Evolutionary conservation across 2,888 invertebrate genomes (phyloP).

Genomic region (Galeruca laticollis): DNA sequence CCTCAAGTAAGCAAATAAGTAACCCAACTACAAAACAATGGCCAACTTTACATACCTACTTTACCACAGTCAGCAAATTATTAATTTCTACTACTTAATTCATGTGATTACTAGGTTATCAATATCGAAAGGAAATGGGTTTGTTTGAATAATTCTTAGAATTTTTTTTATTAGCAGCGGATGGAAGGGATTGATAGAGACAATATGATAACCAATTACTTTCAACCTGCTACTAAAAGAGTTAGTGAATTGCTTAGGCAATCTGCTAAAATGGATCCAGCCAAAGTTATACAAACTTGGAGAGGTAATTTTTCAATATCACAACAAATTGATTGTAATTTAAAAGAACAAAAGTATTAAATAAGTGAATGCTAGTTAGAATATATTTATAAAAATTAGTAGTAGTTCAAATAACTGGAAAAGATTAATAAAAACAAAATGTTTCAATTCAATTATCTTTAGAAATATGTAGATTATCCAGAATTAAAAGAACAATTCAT

Average conservation of each 20-base stretch:
- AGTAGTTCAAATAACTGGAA: too few species aligned
- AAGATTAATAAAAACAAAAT: too few species aligned
- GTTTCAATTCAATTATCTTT: too few species aligned
- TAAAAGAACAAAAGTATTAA: too few species aligned
- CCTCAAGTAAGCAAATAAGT: too few species aligned
- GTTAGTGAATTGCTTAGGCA: slow-evolving; percentile 73
- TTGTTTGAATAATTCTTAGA: background rate
- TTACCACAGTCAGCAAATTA: too few species aligned
- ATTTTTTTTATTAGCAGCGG: slow-evolving; percentile 34
- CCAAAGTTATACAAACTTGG: slow-evolving; percentile 70
- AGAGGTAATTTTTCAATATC: slow-evolving; percentile 63
- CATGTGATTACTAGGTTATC: too few species aligned
- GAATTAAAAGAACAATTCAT: slow-evolving; percentile 14
- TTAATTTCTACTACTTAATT: too few species aligned
- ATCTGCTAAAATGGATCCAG: slow-evolving; percentile 69
- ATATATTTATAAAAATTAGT: too few species aligned
- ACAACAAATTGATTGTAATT: background rate
- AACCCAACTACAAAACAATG: too few species aligned
- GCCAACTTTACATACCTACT: too few species aligned
- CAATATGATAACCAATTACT: slow-evolving; percentile 79
- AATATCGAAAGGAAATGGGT: too few species aligned
- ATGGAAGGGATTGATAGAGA: slow-evolving; percentile 61
- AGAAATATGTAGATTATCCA: background rate
- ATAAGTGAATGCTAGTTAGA: background rate
- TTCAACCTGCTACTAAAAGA: slow-evolving; percentile 73